A percentile compares a stretch with the other conserved stretches of the same genome.
phyloP scores from a whole-genome alignment of 2,113 vertebrate species.

The Pterophyllum scalare region DNA sequence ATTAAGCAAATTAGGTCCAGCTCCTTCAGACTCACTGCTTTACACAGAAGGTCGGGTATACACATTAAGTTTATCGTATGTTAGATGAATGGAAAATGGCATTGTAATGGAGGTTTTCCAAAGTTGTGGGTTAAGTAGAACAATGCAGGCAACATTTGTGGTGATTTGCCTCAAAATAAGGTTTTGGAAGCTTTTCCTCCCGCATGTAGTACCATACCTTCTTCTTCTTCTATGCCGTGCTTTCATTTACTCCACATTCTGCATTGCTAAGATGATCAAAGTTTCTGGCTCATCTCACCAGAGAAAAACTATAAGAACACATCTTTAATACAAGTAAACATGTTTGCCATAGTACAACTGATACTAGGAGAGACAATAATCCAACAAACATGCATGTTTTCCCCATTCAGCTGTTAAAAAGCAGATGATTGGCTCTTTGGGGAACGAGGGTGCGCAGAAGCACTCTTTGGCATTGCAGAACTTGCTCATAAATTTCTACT shows the following conservation, averaged over 20 bases:
- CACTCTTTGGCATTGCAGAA: not conserved
- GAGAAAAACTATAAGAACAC: not conserved
- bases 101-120: not conserved
- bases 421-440: not conserved
- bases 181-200: not conserved
- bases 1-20: constrained; percentile 18
- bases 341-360: not conserved
- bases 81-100: not conserved
- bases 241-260: not conserved
- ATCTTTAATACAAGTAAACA: not conserved
- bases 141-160: not conserved
- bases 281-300: not conserved
- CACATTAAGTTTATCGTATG: not conserved
- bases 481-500: not conserved
- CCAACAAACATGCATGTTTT: fast-evolving
- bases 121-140: not conserved
- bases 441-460: not conserved
- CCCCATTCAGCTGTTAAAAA: not conserved
- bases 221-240: not conserved
- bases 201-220: not conserved
- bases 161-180: not conserved
- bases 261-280: not conserved
- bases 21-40: not conserved
- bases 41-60: not conserved
- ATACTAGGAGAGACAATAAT: not conserved